A percentile compares a stretch with the other conserved stretches of the same genome.
These are phyloP conservation scores for Cheiracanthium punctorium DNA, from an alignment of 2,888 invertebrate genomes.

Conservation along the genomic window DNA sequence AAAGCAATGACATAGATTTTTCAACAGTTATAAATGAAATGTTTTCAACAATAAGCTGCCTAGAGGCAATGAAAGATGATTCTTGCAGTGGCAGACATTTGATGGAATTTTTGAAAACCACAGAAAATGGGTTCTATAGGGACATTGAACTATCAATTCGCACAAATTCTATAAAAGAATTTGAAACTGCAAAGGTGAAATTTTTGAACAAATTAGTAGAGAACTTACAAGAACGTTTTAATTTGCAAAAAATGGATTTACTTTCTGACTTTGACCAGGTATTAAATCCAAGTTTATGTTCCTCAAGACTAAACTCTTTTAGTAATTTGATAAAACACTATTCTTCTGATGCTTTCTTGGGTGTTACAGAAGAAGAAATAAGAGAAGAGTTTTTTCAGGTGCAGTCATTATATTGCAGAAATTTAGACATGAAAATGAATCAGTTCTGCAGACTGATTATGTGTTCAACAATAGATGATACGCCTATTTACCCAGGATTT, in stretches of 20 bases:
- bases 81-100: not conserved
- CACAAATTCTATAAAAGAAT: not conserved
- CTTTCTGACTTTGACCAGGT: not conserved
- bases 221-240: constrained; percentile 7
- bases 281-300: not conserved
- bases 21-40: not conserved
- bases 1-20: not conserved
- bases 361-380: not conserved
- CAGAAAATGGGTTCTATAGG: too few relatives aligned
- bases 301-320: not conserved
- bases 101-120: not conserved
- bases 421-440: not conserved
- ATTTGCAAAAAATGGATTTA: not conserved
- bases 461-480: not conserved
- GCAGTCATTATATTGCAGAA: not conserved
- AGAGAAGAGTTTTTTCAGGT: not conserved
- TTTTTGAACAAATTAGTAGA: not conserved
- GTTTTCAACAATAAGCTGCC: not conserved
- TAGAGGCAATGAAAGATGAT: not conserved
- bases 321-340: not conserved
- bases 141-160: not conserved
- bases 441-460: constrained; percentile 14
- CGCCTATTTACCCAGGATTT: not conserved
- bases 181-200: not conserved
- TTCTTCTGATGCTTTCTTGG: not conserved